These are phyloP conservation scores for Myripristis jacobus DNA, from an alignment of 2,797 vertebrate species.

Conservation along the genomic window DNA sequence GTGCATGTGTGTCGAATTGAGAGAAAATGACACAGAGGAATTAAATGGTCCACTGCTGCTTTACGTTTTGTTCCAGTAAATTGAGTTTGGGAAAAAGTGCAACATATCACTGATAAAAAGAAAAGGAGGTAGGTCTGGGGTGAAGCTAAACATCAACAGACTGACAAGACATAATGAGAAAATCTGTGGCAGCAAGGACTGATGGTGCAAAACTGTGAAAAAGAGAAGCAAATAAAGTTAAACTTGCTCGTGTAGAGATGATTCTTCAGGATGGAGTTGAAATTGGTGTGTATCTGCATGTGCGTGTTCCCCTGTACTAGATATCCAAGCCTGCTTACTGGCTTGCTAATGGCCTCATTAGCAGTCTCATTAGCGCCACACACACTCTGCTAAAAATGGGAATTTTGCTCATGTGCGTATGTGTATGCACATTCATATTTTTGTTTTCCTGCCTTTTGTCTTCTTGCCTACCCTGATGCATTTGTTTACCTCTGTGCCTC, in stretches of 20 bases:
- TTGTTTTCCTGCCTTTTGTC: no score
- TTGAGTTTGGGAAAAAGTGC: slow-evolving; percentile 9
- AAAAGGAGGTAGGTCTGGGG: neutral
- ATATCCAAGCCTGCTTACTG: slow-evolving; percentile 17
- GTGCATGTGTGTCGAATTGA: neutral
- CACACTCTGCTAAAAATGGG: neutral
- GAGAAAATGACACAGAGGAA: neutral
- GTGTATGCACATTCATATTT: slow-evolving; percentile 6
- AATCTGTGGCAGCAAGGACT: neutral
- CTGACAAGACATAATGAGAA: neutral
- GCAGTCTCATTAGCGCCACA: slow-evolving; percentile 22
- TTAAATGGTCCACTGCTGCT: slow-evolving; percentile 15
- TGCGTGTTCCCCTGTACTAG: neutral
- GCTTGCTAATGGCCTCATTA: slow-evolving; percentile 31
- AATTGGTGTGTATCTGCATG: neutral
- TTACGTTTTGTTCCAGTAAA: slow-evolving; percentile 11
- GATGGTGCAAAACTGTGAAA: no score
- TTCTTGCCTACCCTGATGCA: no score
- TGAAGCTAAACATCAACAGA: neutral
- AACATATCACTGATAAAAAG: slow-evolving; percentile 5
- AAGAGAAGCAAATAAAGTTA: no score
- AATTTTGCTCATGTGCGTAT: neutral
- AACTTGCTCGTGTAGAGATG: no score
- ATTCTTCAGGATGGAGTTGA: neutral
- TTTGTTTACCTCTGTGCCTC: no score